Evolutionary conservation across 1,140 invertebrate genomes (phyloP).

Genomic region (Acromyrmex heyeri): DNA sequence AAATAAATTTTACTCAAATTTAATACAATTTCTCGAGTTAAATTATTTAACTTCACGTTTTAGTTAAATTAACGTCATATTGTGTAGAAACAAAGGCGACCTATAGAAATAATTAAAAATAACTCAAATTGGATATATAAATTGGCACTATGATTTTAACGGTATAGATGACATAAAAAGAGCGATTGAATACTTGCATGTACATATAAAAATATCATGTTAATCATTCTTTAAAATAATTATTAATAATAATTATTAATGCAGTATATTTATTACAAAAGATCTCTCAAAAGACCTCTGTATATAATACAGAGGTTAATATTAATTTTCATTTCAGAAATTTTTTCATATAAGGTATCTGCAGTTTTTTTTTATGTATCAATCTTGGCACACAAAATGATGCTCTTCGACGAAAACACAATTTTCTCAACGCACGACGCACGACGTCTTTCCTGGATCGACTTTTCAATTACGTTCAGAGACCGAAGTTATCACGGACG

Average conservation of each 20-base stretch:
- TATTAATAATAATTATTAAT: neutral
- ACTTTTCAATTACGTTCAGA: slow-evolving; percentile 40
- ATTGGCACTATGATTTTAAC: no score
- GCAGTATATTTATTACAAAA: neutral
- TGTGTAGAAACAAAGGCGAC: no score
- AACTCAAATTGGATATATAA: no score
- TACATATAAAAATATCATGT: neutral
- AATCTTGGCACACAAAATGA: neutral
- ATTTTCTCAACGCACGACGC: neutral
- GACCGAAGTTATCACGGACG: slow-evolving; percentile 47
- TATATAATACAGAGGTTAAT: no score
- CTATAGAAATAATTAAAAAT: no score
- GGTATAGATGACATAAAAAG: neutral
- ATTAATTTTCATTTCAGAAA: slow-evolving; percentile 1
- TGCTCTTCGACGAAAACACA: neutral
- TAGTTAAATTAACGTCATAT: no score
- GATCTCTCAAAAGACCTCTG: no score
- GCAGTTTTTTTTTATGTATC: neutral
- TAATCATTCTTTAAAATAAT: neutral
- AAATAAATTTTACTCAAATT: no score
- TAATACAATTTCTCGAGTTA: no score
- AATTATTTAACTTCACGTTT: no score
- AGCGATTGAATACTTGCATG: neutral
- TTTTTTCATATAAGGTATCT: neutral
- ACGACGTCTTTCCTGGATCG: slow-evolving; percentile 11